Evolutionary conservation across 2,113 vertebrate species (phyloP), one percentile per base, ranked within the genome.

Genomic region (Limanda limanda): DNA sequence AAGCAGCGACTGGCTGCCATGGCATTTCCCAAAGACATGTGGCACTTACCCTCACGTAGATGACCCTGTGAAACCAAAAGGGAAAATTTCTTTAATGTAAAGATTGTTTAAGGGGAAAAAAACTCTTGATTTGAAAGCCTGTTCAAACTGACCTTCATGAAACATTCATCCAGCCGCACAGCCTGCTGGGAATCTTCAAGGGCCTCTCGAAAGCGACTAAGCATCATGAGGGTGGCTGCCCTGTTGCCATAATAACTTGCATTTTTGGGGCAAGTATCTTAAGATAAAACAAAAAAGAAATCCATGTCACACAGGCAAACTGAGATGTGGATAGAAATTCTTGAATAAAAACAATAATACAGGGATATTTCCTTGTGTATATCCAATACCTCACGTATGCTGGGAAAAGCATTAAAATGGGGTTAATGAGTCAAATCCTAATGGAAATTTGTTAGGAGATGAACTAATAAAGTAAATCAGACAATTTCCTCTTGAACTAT

Each of bases 211-310:
- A 96, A 97, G 52, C 92, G 94, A 51, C 92, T 94, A 2, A 98
- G 73, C 97, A 98, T 98, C 96, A 98, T 98, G 60, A 98, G 93
- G 0, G 97, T 98, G 88, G 97, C 97, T 12, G 97, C 97, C 86
- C 97, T 95, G 92, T 98, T 98, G 20, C 97, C 97, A 3, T 97
- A 97, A 86, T 98, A 98, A 91, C 97, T 98, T 86, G 96, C 96
- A 89, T 94, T 98, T 86, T 92, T 96, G 54, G 96, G 96, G 83
- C 95, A 95, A 5, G 91, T 91, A 73, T 98, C 97, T 98, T 31
- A 1, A 69, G 71, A 76, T 15, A 18, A 55, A 77, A 60, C 15
- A 54, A 9, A 70, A 52, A 37, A 14, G 70, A 37, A 42, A 2
- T 23, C 8, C 8, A 58, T 17, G 20, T 75, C 2, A 76, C n/a